Conservation (phyloP, 2,797 vertebrate species). For the Notolabrus celidotus region DNA sequence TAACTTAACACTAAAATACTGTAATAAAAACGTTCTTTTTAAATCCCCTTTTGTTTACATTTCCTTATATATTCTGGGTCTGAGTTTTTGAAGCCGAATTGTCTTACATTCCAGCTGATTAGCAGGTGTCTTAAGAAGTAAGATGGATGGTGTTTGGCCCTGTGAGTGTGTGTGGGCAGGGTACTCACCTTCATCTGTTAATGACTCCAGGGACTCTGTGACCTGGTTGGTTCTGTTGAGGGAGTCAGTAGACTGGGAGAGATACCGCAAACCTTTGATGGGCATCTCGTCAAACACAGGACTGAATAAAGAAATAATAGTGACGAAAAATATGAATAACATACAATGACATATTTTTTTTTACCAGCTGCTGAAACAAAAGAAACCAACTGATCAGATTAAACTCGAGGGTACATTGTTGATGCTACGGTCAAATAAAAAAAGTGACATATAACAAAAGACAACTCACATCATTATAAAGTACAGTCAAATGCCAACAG, state of each 20-base stretch:
- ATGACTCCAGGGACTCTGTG: conserved; percentile 95
- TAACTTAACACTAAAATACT: too few relatives aligned
- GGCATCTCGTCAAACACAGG: conserved; percentile 93
- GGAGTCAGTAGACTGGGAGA: conserved; percentile 97
- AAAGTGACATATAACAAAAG: too few relatives aligned
- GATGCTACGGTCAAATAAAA: not conserved
- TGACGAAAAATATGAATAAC: not conserved
- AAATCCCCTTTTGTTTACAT: too few relatives aligned
- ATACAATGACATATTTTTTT: too few relatives aligned
- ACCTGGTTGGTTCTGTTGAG: conserved; percentile 94
- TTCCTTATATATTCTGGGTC: too few relatives aligned
- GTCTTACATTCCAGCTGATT: too few relatives aligned
- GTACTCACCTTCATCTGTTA: conserved; percentile 94
- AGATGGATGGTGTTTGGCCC: too few relatives aligned
- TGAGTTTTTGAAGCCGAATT: too few relatives aligned
- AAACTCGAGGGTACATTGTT: not conserved
- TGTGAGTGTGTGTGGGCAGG: conserved; percentile 1
- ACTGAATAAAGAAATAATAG: conserved; percentile 70
- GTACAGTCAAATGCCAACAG: too few relatives aligned
- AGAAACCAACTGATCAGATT: not conserved
- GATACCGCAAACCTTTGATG: conserved; percentile 90
- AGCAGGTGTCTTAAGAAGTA: too few relatives aligned
- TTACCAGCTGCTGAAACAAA: not conserved
- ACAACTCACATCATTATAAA: too few relatives aligned
- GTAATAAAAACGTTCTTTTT: too few relatives aligned